A percentile compares a stretch with the other conserved stretches of the same genome.
Evolutionary conservation across 2,888 invertebrate species (phyloP).

Genomic region (Geotrupes spiniger): DNA sequence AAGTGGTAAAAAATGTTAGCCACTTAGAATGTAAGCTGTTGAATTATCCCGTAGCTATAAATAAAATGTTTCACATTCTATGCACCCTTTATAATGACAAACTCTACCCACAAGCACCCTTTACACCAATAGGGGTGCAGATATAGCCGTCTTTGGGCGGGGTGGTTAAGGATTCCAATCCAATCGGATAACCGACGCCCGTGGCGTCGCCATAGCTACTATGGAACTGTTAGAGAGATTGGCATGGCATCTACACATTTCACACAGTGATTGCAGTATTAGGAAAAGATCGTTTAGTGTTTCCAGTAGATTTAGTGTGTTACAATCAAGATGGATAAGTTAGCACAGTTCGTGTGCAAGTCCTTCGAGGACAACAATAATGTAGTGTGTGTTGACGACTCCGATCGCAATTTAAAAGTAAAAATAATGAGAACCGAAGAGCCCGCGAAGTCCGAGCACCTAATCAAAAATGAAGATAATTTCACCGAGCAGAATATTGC

Average conservation of each 20-base stretch:
- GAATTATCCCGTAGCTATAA: constrained; percentile 46
- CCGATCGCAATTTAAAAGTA: constrained; percentile 39
- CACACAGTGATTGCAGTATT: constrained; percentile 46
- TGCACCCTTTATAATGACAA: constrained; percentile 28
- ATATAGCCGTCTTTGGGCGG: constrained; percentile 37
- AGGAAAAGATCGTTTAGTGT: constrained; percentile 35
- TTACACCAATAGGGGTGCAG: constrained; percentile 28
- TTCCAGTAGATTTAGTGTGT: constrained; percentile 17
- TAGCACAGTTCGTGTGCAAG: constrained; percentile 88
- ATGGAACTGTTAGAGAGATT: constrained; percentile 32
- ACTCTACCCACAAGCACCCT: constrained; percentile 26
- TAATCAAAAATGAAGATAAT: constrained; percentile 41
- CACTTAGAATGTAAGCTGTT: constrained; percentile 48
- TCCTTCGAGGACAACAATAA: constrained; percentile 67
- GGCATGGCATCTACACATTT: constrained; percentile 44
- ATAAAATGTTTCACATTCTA: constrained; percentile 35
- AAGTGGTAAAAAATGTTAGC: constrained; percentile 50
- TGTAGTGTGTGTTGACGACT: constrained; percentile 32
- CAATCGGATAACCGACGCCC: constrained; percentile 34
- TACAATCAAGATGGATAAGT: constrained; percentile 69
- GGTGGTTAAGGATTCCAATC: constrained; percentile 39
- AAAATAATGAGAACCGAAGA: too few species aligned
- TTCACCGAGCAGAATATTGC: constrained; percentile 9
- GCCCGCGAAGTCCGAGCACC: constrained; percentile 35
- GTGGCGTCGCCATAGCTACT: constrained; percentile 44